Percentiles rank a stretch among this genome's conserved stretches.
Evolutionary conservation across 2,113 vertebrate species (phyloP).

Genomic region (Chlorocebus sabaeus): DNA sequence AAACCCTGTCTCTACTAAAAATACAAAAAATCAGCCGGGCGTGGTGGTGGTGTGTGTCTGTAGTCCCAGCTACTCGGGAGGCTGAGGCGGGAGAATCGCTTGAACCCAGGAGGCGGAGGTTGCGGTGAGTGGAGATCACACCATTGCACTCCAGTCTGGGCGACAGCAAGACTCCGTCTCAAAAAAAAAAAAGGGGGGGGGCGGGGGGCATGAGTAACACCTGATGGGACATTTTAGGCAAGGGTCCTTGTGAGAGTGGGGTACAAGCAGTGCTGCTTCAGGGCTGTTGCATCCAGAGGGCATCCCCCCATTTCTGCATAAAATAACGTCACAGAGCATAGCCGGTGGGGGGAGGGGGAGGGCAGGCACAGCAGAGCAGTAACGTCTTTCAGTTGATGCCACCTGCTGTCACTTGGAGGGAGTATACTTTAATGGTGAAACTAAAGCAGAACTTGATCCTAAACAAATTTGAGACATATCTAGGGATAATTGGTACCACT

Average conservation of each 20-base stretch:
- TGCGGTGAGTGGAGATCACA: too few relatives aligned
- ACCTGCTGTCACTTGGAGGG: neutral
- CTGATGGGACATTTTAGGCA: neutral
- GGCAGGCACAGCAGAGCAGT: too few relatives aligned
- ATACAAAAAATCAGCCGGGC: neutral
- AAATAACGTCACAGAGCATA: rapidly evolving
- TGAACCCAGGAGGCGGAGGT: too few relatives aligned
- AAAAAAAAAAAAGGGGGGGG: too few relatives aligned
- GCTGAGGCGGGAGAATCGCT: neutral
- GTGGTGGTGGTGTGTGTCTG: neutral
- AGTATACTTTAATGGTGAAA: neutral
- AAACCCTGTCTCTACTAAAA: too few relatives aligned
- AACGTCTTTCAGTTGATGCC: neutral
- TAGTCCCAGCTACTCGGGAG: neutral
- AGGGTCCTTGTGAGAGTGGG: neutral
- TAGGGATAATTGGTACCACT: neutral
- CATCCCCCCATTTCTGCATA: neutral
- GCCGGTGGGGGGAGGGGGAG: too few relatives aligned
- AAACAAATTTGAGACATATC: slow-evolving; percentile 8
- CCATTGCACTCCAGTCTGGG: too few relatives aligned
- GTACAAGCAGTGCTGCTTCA: neutral
- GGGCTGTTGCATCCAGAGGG: neutral
- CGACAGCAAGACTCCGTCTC: too few relatives aligned
- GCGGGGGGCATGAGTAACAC: neutral
- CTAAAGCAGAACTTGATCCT: neutral